A percentile compares a stretch with the other conserved stretches of the same genome.
phyloP scores from a whole-genome alignment of 2,797 vertebrate species.

The Choloepus didactylus region DNA sequence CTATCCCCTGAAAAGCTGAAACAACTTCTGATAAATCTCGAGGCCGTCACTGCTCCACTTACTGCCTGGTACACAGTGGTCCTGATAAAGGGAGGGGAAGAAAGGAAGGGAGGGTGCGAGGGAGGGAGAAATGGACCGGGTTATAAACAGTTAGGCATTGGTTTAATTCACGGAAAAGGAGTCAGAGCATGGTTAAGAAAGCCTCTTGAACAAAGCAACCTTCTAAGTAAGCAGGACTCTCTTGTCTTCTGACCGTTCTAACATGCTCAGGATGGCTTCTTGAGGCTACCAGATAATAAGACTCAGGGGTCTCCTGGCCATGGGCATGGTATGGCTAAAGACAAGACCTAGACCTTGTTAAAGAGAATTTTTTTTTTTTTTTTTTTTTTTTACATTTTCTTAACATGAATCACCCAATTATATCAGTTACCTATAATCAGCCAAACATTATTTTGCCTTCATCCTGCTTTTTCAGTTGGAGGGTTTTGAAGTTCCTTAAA shows the following conservation, averaged over 20 bases:
- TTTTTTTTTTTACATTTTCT: not conserved
- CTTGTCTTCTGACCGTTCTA: not conserved
- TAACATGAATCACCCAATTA: not conserved
- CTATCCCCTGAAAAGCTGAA: not conserved
- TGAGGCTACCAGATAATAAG: not conserved
- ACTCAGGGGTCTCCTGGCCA: rapidly evolving
- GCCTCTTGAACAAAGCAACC: not conserved
- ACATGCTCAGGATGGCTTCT: not conserved
- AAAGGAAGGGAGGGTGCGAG: not conserved
- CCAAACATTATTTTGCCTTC: not conserved
- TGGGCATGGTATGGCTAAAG: not conserved
- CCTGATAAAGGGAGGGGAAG: not conserved
- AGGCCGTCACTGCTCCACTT: not conserved
- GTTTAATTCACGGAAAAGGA: not conserved
- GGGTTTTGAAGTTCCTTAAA: not conserved
- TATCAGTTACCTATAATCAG: not conserved
- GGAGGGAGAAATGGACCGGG: not conserved
- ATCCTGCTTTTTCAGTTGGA: not conserved
- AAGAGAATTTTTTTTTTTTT: too few relatives aligned
- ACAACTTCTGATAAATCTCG: not conserved
- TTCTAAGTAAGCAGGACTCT: not conserved
- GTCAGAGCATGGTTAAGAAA: not conserved
- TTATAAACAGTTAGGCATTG: rapidly evolving
- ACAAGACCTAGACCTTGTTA: not conserved
- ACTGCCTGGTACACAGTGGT: not conserved